Base-by-base conservation (phyloP, 2,888 invertebrate species). In the Rhimphoctona megacephalus region DNA sequence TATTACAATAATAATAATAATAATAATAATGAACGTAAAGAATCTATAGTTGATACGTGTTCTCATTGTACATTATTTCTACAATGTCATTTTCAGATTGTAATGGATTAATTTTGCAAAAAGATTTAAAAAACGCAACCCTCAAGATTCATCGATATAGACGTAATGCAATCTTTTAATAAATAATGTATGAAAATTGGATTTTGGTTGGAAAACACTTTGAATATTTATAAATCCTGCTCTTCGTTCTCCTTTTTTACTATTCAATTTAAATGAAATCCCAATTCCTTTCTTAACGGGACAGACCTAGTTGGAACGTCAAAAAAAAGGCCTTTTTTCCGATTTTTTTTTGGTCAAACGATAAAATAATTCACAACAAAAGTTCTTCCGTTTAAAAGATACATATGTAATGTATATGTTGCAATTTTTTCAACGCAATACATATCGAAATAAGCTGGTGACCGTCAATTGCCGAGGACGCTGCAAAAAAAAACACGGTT, bases 141-240 rank as follows among this genome's bases (percentile, higher is more conserved):
- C 52, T 49, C 64, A 70, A 82, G 49, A 72, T 85, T 85, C 49
- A 82, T 85, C 78, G 54, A 64, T 74, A 43, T 76, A 74, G 49
- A 54, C 19, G 74, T 82, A 61, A 82, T 67, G 49, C 81, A 52
- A 74, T 85, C 85, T 82, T 85, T 82, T 85, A 85, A 85, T 82
- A 85, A 85, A 85, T 70, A 43, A 82, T 57, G 22, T 72, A 76
- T 43, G 77, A 81, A 85, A 82, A 43, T 67, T 66, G n/a, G 57
- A 81, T 52, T 9, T 52, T 70, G 0, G 43, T 49, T 30, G 36
- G 11, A 22, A 46, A 39, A 8, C 4, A n/a, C 9, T 19, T 22
- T 14, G n/a, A 25, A 3, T 11, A 0, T 77, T 66, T 66, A 49
- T 1, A 8, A 49, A n/a, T 33, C 11, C 33, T 36, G 9, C 52